A percentile compares a stretch with the other conserved stretches of the same genome.
phyloP scores from a whole-genome alignment of 2,888 invertebrate species.

The Meliscaeva auricollis region DNA sequence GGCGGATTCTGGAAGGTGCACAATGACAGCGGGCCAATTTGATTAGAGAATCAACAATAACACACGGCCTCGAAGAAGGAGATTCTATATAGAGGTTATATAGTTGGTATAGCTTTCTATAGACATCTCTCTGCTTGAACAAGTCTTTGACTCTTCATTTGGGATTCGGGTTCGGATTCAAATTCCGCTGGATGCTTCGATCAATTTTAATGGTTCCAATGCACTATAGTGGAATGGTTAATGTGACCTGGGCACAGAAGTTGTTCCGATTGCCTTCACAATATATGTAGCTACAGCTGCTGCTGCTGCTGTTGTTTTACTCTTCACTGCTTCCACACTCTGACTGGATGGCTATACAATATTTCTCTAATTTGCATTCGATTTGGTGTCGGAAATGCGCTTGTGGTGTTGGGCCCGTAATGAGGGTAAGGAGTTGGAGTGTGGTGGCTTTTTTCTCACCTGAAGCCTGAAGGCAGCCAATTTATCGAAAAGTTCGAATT shows the following conservation, averaged over 20 bases:
- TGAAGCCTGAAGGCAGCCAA: conserved; percentile 51
- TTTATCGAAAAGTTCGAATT: conserved; percentile 66
- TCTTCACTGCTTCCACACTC: too few relatives aligned
- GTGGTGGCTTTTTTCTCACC: conserved; percentile 62
- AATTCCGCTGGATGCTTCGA: conserved; percentile 57
- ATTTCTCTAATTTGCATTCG: conserved; percentile 76
- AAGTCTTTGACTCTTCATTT: conserved; percentile 44
- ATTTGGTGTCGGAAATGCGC: conserved; percentile 61
- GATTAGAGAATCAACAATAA: conserved; percentile 59
- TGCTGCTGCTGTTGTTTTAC: not conserved
- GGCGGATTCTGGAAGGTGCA: conserved; percentile 11
- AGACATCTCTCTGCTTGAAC: too few relatives aligned
- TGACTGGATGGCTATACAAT: conserved; percentile 43
- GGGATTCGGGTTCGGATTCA: conserved; percentile 35
- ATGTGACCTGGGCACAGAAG: conserved; percentile 66
- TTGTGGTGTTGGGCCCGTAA: conserved; percentile 57
- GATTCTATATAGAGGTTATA: not conserved
- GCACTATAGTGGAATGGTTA: conserved; percentile 68
- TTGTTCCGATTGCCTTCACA: conserved; percentile 42
- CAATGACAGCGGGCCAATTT: conserved; percentile 71
- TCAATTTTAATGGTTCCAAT: conserved; percentile 75
- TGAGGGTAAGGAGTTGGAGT: conserved; percentile 53
- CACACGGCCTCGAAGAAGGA: conserved; percentile 24
- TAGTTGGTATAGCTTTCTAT: conserved; percentile 10
- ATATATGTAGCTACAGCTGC: conserved; percentile 25